These are phyloP conservation scores for Chlorocebus sabaeus DNA, from an alignment of 2,113 vertebrate species.

Conservation along the genomic window DNA sequence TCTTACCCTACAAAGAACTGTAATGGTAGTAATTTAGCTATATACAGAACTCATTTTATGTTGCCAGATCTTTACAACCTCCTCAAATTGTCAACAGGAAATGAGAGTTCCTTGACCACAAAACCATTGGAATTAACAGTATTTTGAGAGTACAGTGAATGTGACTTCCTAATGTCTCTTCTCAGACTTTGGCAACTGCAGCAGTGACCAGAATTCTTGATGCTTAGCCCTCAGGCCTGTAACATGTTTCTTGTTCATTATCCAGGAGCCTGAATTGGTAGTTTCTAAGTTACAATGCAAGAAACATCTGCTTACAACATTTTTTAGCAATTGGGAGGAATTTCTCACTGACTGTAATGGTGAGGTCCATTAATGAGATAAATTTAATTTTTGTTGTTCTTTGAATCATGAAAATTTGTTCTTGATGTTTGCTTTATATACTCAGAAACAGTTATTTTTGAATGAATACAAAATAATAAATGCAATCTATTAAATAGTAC, in stretches of 20 bases:
- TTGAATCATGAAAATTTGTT: neutral
- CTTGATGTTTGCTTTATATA: neutral
- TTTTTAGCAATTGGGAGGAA: slow-evolving; percentile 38
- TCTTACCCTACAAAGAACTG: neutral
- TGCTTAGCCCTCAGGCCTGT: slow-evolving; percentile 38
- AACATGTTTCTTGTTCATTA: slow-evolving; percentile 52
- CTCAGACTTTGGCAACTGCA: slow-evolving; percentile 38
- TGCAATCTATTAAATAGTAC: neutral
- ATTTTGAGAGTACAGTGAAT: slow-evolving; percentile 55
- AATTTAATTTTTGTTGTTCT: neutral
- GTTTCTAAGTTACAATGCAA: slow-evolving; percentile 14
- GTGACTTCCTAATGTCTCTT: slow-evolving; percentile 54
- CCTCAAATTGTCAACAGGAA: slow-evolving; percentile 66
- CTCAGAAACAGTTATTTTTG: neutral
- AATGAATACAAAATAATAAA: slow-evolving; percentile 14
- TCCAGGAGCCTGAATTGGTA: neutral
- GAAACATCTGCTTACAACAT: slow-evolving; percentile 40
- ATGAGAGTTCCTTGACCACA: slow-evolving; percentile 62
- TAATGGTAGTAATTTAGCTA: slow-evolving; percentile 33
- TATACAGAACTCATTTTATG: slow-evolving; percentile 45
- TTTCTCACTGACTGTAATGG: neutral
- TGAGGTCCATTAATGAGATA: neutral
- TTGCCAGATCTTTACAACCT: slow-evolving; percentile 49
- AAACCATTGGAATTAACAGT: slow-evolving; percentile 58
- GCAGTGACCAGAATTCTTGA: slow-evolving; percentile 56